Evolutionary conservation across 92 coral and sea anemone species (phyloP), one percentile per base, ranked within the genome.

Genomic region (Bergia sp.): DNA sequence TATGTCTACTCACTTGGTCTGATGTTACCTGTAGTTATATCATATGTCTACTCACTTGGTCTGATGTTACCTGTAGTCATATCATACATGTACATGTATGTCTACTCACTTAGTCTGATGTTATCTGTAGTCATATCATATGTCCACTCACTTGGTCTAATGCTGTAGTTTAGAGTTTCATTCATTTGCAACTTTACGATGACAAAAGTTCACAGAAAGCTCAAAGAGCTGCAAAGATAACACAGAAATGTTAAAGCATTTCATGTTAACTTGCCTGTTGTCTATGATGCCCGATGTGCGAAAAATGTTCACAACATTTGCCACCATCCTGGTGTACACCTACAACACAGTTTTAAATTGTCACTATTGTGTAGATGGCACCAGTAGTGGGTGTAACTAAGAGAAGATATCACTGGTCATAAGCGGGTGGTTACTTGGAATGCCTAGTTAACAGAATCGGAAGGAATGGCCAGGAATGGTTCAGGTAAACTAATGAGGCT

Each of bases 311-410:
- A 94, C 84, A 16, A 96, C 83, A 58, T 96, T 96, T 4, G 94
- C 77, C 65, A 93, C 92, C 93, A 94, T 94, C 67, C 98, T 92
- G 81, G 74, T 91, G 81, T 92, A 96, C 2, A 95, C 92, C 98
- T 95, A 80, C 4, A 65, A 8, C 53, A 23, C 36, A 79, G 79
- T 3, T 20, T 71, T 42, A 38, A 5, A 10, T 64, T 21, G 69
- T 76, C 29, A 29, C 29, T 29, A 29, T 29, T 29, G 29, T 29
- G 29, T 29, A 29, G 29, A 0, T 29, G 29, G 29, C 29, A 29
- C 29, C 29, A 29, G 29, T 29, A 29, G 12, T 2, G 65, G 11
- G 4, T 0, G 3, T n/a, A 69, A 37, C 16, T 37, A 15, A 18
- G 7, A 15, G 13, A 15, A 41, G 0, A 29, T 0, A 40, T 40